Conservation (phyloP, 2,888 invertebrate genomes). For the Tachina lurida region DNA sequence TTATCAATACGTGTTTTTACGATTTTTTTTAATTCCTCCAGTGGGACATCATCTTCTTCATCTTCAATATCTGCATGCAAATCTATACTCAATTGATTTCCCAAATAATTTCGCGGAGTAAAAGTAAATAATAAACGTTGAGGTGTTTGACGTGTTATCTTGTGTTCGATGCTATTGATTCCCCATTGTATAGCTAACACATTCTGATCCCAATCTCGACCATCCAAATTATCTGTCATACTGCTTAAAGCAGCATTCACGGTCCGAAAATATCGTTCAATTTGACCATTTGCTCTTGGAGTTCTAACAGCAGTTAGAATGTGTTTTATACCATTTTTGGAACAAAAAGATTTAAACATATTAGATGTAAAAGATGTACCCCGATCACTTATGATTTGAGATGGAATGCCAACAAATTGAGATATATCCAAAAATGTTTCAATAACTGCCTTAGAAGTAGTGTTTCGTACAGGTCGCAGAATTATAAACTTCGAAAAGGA, state of each 20-base stretch:
- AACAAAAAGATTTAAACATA: conserved; percentile 10
- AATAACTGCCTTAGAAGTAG: background rate
- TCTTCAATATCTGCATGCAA: conserved; percentile 28
- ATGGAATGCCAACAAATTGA: conserved; percentile 14
- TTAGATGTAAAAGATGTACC: conserved; percentile 42
- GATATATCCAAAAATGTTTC: too few relatives aligned
- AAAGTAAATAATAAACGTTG: conserved; percentile 56
- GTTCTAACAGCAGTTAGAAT: conserved; percentile 42
- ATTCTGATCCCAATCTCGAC: conserved; percentile 66
- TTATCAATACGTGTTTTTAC: conserved; percentile 28
- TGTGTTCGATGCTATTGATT: conserved; percentile 56
- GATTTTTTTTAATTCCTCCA: conserved; percentile 30
- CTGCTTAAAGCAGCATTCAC: conserved; percentile 41
- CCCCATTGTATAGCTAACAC: conserved; percentile 59
- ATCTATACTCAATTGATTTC: conserved; percentile 57
- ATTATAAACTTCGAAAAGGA: conserved; percentile 56
- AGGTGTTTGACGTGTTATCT: conserved; percentile 54
- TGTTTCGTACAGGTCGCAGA: conserved; percentile 58
- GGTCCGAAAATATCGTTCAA: conserved; percentile 1
- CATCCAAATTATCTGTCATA: conserved; percentile 36
- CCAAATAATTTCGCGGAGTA: background rate
- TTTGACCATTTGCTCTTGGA: conserved; percentile 49
- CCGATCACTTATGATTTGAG: conserved; percentile 31
- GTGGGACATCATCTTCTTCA: conserved; percentile 37
- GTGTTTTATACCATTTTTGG: conserved; percentile 42